Evolutionary conservation across 1,140 invertebrate genomes (phyloP), one percentile per base, ranked within the genome.

Genomic region (Polypedilum vanderplanki): DNA sequence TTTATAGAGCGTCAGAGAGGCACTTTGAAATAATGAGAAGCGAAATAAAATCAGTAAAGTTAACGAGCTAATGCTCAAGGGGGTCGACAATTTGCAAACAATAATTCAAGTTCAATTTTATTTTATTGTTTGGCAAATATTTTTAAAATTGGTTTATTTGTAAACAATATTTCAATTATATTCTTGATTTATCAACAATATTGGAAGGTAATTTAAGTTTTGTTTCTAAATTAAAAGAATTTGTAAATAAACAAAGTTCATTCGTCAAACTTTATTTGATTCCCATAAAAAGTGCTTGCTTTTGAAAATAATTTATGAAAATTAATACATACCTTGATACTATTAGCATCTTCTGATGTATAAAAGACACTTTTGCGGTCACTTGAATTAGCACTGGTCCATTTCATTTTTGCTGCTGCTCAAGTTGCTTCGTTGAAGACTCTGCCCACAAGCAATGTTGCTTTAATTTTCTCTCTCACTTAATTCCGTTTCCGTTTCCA

Each of bases 301-400:
- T 33, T 33, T 33, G 24, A 33, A 33, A 33, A 33, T 33, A 33
- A 33, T 33, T 33, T 33, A 33, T 33, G 5, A 33, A 33, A 3
- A 33, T n/a, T 4, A 20, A 70, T 70, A 70, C 65, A 70, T 70
- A 70, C 65, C 65, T 70, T 70, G 20, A 70, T 70, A 5, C 10
- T 70, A 20, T 70, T 18, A 0, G 65, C n/a, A 22, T 70, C 18
- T 18, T 70, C 65, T 70, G 65, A 70, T 8, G 65, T 70, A 17
- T 70, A 70, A 70, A 70, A 70, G 65, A 70, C 65, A 70, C 65
- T 70, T 18, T 70, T 70, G 10, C 65, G 65, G 65, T 70, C 65
- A 70, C 17, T 70, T 70, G 65, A 70, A 70, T 70, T 70, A 5
- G 65, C 65, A 22, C 65, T 70, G 20, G 65, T 70, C 65, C 65